phyloP scores from a whole-genome alignment of 2,888 invertebrate genomes.

The Rugalucina vietnamica region DNA sequence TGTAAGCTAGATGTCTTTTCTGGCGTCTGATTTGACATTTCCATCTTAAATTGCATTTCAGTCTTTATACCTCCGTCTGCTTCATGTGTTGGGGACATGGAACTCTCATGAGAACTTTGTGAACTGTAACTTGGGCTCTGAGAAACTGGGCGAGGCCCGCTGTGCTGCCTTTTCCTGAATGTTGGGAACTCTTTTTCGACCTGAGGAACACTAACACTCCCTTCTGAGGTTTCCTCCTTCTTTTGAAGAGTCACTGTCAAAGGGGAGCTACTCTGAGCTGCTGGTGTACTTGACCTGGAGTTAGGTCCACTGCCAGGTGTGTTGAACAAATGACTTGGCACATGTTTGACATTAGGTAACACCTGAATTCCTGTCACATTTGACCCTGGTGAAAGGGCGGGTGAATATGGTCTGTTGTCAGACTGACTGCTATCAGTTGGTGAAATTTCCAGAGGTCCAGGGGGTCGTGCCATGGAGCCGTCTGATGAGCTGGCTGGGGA shows the following conservation, averaged over 20 bases:
- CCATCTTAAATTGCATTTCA: slow-evolving; percentile 34
- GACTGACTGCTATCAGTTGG: slow-evolving; percentile 50
- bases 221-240: background rate
- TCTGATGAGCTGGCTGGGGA: slow-evolving; percentile 56
- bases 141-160: slow-evolving; percentile 60
- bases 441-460: slow-evolving; percentile 42
- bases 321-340: slow-evolving; percentile 71
- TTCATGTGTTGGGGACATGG: slow-evolving; percentile 55
- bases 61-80: slow-evolving; percentile 38
- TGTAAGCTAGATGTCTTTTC: slow-evolving; percentile 3
- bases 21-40: slow-evolving; percentile 10
- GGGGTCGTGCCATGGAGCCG: slow-evolving; percentile 32
- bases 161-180: slow-evolving; percentile 48
- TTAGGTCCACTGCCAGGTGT: slow-evolving; percentile 59
- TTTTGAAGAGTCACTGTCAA: slow-evolving; percentile 28
- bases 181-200: slow-evolving; percentile 47
- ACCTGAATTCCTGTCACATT: slow-evolving; percentile 72
- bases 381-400: slow-evolving; percentile 62
- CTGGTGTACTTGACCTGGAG: slow-evolving; percentile 67
- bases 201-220: slow-evolving; percentile 19
- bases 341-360: slow-evolving; percentile 79
- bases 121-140: slow-evolving; percentile 63
- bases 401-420: slow-evolving; percentile 49
- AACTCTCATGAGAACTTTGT: slow-evolving; percentile 62
- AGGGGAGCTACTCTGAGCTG: slow-evolving; percentile 61